phyloP scores from a whole-genome alignment of 2,113 vertebrate genomes.

The Etia nguti region DNA sequence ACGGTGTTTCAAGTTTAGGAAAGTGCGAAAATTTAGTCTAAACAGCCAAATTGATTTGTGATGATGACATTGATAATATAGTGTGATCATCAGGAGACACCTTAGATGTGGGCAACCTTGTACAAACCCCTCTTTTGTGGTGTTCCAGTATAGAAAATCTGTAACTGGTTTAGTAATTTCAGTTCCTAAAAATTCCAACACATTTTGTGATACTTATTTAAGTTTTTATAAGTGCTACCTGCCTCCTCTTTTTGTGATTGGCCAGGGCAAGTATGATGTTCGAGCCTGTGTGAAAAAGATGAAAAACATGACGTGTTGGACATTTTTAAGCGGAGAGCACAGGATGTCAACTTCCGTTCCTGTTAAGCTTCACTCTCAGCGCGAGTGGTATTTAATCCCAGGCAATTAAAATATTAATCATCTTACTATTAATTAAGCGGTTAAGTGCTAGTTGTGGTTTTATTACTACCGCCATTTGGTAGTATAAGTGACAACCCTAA shows the following conservation, averaged over 20 bases:
- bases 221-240: not conserved
- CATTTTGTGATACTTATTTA: not conserved
- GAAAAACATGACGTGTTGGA: not conserved
- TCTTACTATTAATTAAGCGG: slow-evolving; percentile 77
- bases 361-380: slow-evolving; percentile 3
- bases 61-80: not conserved
- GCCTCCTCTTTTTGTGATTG: not conserved
- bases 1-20: not conserved
- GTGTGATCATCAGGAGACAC: not conserved
- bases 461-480: slow-evolving; percentile 77
- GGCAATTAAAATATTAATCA: slow-evolving; percentile 80
- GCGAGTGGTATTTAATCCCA: slow-evolving; percentile 58
- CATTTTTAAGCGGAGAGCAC: slow-evolving; percentile 10
- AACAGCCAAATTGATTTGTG: not conserved
- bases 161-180: not conserved
- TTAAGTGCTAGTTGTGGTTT: slow-evolving; percentile 75
- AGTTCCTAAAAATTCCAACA: not conserved
- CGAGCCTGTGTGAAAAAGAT: not conserved
- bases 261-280: not conserved
- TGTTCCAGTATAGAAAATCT: not conserved
- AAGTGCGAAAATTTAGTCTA: not conserved
- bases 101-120: not conserved
- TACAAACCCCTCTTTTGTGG: not conserved
- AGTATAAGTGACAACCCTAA: slow-evolving; percentile 83
- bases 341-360: not conserved